Evolutionary conservation across 2,797 vertebrate species (phyloP), one percentile per base, ranked within the genome.

Genomic region (Ctenopoma multispine): DNA sequence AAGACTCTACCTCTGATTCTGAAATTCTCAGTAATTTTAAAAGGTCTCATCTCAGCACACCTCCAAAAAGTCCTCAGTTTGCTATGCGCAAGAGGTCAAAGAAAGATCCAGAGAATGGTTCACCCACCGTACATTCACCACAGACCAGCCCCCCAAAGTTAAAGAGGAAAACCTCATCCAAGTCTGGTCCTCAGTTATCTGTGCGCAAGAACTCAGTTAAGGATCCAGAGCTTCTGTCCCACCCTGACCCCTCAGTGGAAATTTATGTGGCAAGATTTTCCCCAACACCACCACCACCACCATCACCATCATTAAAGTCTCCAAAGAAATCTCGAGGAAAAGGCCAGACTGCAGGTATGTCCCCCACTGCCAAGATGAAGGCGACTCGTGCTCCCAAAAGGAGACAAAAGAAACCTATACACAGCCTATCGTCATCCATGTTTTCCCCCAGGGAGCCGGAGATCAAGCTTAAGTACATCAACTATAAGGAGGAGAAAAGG

Each of bases 401-500:
- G 13, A 91, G 90, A 50, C 79, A 70, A 1, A 94, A 91, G 75
- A 93, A 89, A 63, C 50, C 4, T 41, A 82, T 54, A 14, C 40
- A 7, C 41, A 64, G 79, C 54, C 57, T 69, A 34, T 56, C 73
- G 0, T 63, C 77, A 3, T 88, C 88, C 71, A 85, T 94, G 77
- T 95, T 95, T 69, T 79, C 90, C 50, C 92, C 93, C 3, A 90
- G 83, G 38, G 94, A 95, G 82, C 95, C 95, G 0, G 95, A 95
- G 82, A 95, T 95, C 78, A 94, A 89, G 68, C 50, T 95, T 12
- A 93, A 67, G 83, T 95, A 94, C 9, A 20, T 94, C 63, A 92
- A 85, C 82, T 93, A 74, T 81, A 94, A 92, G 68, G 93, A 93
- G 53, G 94, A 93, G 70, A 92, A 86, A 70, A 85, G 89, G 80